These are phyloP conservation scores for Caenorhabditis tropicalis DNA, from an alignment of 1,140 invertebrate genomes.

Conservation along the genomic window DNA sequence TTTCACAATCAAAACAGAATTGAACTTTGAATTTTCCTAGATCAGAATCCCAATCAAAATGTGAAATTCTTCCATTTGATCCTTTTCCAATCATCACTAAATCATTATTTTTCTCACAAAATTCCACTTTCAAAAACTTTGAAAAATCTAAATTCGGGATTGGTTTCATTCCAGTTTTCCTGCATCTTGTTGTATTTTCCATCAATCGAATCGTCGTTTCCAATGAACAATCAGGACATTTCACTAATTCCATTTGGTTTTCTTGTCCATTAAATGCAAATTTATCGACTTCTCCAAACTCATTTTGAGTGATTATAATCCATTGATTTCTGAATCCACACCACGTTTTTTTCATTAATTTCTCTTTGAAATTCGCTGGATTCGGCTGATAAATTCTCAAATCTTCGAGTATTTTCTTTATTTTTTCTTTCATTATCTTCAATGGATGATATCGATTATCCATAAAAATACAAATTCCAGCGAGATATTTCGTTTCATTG, in stretches of 20 bases:
- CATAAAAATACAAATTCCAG: constrained; percentile 5
- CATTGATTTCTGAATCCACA: background rate
- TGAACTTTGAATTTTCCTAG: background rate
- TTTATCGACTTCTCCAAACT: constrained; percentile 1
- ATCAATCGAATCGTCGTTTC: background rate
- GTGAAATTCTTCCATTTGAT: background rate
- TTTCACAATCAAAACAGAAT: background rate
- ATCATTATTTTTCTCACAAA: background rate
- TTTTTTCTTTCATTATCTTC: background rate
- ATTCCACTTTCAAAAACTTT: background rate
- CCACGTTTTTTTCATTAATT: background rate
- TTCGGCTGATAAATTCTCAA: background rate
- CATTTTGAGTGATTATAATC: background rate
- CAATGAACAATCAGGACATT: background rate
- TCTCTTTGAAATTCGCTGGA: background rate
- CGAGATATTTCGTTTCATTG: background rate
- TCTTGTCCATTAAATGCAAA: background rate
- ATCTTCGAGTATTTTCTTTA: background rate
- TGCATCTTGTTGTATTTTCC: background rate
- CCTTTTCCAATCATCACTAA: background rate
- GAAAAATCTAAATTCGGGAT: background rate
- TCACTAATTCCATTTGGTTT: background rate
- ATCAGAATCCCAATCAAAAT: background rate
- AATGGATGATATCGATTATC: background rate
- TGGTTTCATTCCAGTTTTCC: background rate